Evolutionary conservation across 2,113 vertebrate genomes (phyloP), one percentile per base, ranked within the genome.

Genomic region (Sminthopsis crassicaudata): DNA sequence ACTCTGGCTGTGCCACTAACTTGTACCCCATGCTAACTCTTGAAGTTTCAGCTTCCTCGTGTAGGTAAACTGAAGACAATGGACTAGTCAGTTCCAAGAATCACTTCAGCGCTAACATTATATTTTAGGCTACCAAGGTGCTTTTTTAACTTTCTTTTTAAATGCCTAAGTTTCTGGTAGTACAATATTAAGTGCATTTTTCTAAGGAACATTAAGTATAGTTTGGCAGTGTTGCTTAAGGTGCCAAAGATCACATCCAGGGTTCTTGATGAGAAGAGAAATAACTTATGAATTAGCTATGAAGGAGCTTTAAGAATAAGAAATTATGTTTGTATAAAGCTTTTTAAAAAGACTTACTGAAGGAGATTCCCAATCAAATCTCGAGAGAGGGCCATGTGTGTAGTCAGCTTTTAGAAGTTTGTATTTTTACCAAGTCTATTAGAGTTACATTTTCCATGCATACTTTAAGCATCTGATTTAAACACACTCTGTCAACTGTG

Each of bases 401-500:
- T 36, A 8, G 36, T 93, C 10, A 94, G 26, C 8, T 90, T 8
- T 90, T 46, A 89, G 6, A 53, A 93, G 23, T 67, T n/a, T 91
- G 91, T 95, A 89, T 76, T 26, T 36, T 54, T 52, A 48, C 4
- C 2, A 90, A 88, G 24, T 95, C 4, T 50, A 23, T 60, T 94
- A 42, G 8, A 48, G 36, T 89, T 95, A 27, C 25, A 46, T 94
- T 92, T 95, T 50, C 30, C 54, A 93, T 76, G 36, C 26, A 93
- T 16, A 91, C 95, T 90, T 91, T 95, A 84, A 93, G 22, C 8
- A 95, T 57, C 50, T 92, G 89, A 90, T 92, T 94, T 91, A 89
- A 94, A 91, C 6, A 91, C 51, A 89, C 26, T 76, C 23, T 95
- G 7, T 96, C 88, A 91, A 2, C n/a, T 95, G 53, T 89, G 12